phyloP scores from a whole-genome alignment of 2,888 invertebrate species.

The Gymnoscelis rufifasciata region DNA sequence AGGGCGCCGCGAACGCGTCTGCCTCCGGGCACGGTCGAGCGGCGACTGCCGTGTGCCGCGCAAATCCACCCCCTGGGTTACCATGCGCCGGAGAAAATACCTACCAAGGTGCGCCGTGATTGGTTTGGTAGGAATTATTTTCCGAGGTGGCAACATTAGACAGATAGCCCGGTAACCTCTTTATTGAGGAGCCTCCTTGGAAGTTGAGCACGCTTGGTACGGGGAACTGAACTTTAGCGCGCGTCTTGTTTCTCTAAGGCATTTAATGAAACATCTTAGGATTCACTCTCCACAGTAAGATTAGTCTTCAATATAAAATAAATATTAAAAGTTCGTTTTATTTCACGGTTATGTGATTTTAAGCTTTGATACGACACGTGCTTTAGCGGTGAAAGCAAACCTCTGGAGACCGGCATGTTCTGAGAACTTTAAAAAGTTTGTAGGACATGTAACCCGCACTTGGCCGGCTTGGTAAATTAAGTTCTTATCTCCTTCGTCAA shows the following conservation, averaged over 20 bases:
- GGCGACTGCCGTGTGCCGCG: slow-evolving; percentile 53
- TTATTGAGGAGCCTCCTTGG: slow-evolving; percentile 7
- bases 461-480: too few relatives aligned
- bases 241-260: background rate
- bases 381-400: too few relatives aligned
- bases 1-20: slow-evolving; percentile 46
- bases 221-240: background rate
- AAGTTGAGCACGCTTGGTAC: slow-evolving; percentile 4
- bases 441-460: too few relatives aligned
- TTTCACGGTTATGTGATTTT: too few relatives aligned
- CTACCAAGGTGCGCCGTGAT: slow-evolving; percentile 22
- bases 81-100: slow-evolving; percentile 30
- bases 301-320: too few relatives aligned
- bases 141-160: slow-evolving; percentile 10
- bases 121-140: slow-evolving; percentile 16
- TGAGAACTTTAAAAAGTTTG: too few relatives aligned
- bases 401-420: too few relatives aligned
- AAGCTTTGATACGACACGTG: too few relatives aligned
- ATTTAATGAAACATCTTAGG: too few relatives aligned
- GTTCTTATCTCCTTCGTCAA: too few relatives aligned
- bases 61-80: slow-evolving; percentile 33
- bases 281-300: too few relatives aligned
- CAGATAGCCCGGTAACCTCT: slow-evolving; percentile 13
- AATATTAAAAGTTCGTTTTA: too few relatives aligned
- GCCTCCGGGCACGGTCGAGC: slow-evolving; percentile 53